Evolutionary conservation across 2,888 invertebrate genomes (phyloP).

Genomic region (Icerya purchasi): DNA sequence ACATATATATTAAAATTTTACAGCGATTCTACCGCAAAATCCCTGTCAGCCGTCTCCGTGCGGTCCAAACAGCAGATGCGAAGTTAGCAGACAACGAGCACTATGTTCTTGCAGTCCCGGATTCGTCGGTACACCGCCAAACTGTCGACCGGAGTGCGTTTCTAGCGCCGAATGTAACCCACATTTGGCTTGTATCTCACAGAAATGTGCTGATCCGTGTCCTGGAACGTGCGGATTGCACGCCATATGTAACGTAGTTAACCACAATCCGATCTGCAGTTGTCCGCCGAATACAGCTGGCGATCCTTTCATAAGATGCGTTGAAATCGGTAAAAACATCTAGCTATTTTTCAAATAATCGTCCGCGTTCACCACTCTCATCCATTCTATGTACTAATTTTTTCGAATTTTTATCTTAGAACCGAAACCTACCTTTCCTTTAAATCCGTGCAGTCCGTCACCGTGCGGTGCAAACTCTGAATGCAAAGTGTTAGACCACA

Average conservation of each 20-base stretch:
- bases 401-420: slow-evolving; percentile 20
- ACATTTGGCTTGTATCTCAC: slow-evolving; percentile 37
- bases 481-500: slow-evolving; percentile 32
- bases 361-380: not conserved
- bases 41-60: slow-evolving; percentile 39
- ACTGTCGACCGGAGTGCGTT: slow-evolving; percentile 37
- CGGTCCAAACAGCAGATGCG: slow-evolving; percentile 37
- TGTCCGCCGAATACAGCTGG: slow-evolving; percentile 36
- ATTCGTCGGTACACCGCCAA: slow-evolving; percentile 35
- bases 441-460: slow-evolving; percentile 46
- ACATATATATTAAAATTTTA: slow-evolving; percentile 15
- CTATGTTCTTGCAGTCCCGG: slow-evolving; percentile 38
- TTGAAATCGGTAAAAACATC: slow-evolving; percentile 28
- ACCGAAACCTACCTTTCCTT: slow-evolving; percentile 23
- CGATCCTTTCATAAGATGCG: slow-evolving; percentile 35
- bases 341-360: not conserved
- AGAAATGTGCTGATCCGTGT: slow-evolving; percentile 41
- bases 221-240: slow-evolving; percentile 35
- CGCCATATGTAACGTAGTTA: slow-evolving; percentile 35
- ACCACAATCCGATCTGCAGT: slow-evolving; percentile 40
- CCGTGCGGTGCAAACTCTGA: slow-evolving; percentile 43
- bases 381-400: not conserved
- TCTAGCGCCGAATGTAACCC: slow-evolving; percentile 36
- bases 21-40: slow-evolving; percentile 26
- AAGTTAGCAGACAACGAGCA: slow-evolving; percentile 29